Conservation (phyloP, 1,140 invertebrate genomes). For the Drosophila yakuba region DNA sequence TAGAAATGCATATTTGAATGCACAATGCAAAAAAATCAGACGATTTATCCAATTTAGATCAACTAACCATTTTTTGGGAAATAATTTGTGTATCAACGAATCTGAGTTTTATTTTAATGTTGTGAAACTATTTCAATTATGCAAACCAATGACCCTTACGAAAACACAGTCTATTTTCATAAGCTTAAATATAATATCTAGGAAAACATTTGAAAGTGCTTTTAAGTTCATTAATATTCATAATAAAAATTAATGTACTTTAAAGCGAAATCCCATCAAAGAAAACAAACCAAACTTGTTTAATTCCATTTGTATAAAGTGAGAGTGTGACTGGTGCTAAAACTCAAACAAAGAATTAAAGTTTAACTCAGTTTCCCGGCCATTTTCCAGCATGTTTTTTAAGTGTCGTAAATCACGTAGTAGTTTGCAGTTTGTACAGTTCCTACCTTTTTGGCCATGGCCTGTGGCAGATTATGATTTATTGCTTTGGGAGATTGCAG, state of each 20-base stretch:
- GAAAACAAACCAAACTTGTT: not conserved
- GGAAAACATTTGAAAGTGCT: too few relatives aligned
- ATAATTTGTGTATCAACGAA: too few relatives aligned
- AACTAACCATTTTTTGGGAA: too few relatives aligned
- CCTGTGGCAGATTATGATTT: constrained; percentile 44
- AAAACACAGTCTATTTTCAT: too few relatives aligned
- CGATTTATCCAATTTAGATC: too few relatives aligned
- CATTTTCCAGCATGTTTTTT: constrained; percentile 1
- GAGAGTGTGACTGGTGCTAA: not conserved
- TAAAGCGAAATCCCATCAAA: not conserved
- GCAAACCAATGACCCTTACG: too few relatives aligned
- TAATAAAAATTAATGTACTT: not conserved
- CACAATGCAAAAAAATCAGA: too few relatives aligned
- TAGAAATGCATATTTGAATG: too few relatives aligned
- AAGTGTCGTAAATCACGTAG: constrained; percentile 15
- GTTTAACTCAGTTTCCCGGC: not conserved
- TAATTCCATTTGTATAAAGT: not conserved
- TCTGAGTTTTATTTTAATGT: too few relatives aligned
- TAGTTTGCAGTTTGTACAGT: constrained; percentile 10
- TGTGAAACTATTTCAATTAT: too few relatives aligned
- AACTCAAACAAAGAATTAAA: not conserved
- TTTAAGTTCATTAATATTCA: not conserved
- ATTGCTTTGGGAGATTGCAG: constrained; percentile 8
- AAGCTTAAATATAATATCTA: too few relatives aligned
- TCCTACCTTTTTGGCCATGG: constrained; percentile 22